phyloP scores from a whole-genome alignment of 2,888 invertebrate genomes.

The Reticulitermes lucifugus region DNA sequence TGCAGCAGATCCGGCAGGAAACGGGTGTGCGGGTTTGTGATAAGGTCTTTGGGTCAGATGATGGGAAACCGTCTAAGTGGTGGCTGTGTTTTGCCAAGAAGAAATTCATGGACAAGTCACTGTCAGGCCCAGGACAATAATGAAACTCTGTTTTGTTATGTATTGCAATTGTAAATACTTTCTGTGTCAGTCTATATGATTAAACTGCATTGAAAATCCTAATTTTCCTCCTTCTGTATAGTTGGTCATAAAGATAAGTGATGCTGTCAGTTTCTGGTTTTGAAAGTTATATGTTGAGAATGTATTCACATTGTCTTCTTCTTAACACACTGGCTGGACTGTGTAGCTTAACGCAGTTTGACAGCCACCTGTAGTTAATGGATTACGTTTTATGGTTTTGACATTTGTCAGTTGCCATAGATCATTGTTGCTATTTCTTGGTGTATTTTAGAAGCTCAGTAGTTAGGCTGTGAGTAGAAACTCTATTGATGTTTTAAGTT shows the following conservation, averaged over 20 bases:
- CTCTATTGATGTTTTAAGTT: too few species aligned
- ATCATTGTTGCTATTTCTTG: too few species aligned
- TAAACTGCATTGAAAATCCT: constrained; percentile 3
- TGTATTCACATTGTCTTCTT: too few species aligned
- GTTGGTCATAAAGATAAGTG: not conserved
- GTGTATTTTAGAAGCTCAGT: too few species aligned
- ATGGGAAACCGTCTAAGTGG: constrained; percentile 98
- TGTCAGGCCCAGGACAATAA: constrained; percentile 81
- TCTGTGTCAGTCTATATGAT: not conserved
- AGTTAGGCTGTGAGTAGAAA: too few species aligned
- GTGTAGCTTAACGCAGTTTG: too few species aligned
- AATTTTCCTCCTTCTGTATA: not conserved
- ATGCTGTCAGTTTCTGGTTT: too few species aligned
- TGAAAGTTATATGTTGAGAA: too few species aligned
- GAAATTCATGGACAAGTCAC: constrained; percentile 99
- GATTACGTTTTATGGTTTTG: too few species aligned
- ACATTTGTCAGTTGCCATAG: too few species aligned
- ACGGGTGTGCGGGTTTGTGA: constrained; percentile 92
- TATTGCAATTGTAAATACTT: not conserved
- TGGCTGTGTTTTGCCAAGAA: constrained; percentile 99
- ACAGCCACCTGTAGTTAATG: too few species aligned
- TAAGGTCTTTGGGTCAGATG: constrained; percentile 88
- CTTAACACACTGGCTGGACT: too few species aligned
- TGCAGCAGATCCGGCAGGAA: constrained; percentile 95
- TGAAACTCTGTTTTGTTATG: not conserved